Base-by-base conservation (phyloP, 1,140 invertebrate species). In the Epicauta chinensis region DNA sequence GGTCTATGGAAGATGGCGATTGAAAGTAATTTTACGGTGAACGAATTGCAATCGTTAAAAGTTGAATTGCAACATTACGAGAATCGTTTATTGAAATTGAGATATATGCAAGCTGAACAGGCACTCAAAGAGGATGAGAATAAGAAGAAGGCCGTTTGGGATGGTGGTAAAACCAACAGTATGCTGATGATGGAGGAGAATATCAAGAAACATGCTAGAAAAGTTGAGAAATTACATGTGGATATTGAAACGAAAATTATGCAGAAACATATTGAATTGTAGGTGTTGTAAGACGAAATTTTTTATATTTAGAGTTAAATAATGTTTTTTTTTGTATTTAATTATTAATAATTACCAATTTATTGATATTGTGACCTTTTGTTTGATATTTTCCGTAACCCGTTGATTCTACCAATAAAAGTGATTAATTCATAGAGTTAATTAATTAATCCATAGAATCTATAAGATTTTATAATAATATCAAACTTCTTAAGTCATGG, bases 31-130 rank as follows among this genome's bases (percentile, higher is more conserved):
- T 95, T 96, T 68, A 82, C 83, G 34, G 70, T 79, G 3, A 79
- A 86, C 58, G 91, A 96, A 76, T 70, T 95, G 6, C 79, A 82
- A 53, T 92, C 91, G 2, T 76, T 97, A 35, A 87, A 86, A 74
- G 85, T 89, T 70, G 92, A 96, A 70, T 70, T 97, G 39, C 75
- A 82, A 53, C 91, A 95, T 69, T 95, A 93, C 71, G 91, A 97
- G 72, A 83, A 82, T 29, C 76, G 91, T 14, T 72, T 97, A 11
- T 67, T 89, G 1, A 96, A 96, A 71, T 72, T 95, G 17, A 80
- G 87, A 40, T 82, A 87, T 63, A 69, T 93, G 37, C 85, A 92
- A 67, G 82, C 82, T 0, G 85, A 93, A 71, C 80, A 84, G 51
- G 79, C 81, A 38, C 68, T 84, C 52, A 78, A 81, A 51, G 70